Evolutionary conservation across 2,797 vertebrate genomes (phyloP), one percentile per base, ranked within the genome.

Genomic region (Onychomys arenicola): DNA sequence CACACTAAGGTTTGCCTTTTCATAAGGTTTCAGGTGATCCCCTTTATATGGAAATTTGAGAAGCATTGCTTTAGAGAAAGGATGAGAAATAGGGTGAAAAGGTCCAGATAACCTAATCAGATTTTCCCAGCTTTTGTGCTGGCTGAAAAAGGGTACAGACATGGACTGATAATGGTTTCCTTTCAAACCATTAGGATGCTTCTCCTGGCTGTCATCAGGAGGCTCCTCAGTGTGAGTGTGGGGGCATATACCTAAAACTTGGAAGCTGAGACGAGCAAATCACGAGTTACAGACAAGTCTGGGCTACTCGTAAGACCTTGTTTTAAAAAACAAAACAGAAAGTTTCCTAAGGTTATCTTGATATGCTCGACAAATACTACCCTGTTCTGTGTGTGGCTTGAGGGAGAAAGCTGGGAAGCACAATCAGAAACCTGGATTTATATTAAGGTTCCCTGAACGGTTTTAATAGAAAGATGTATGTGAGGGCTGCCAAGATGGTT

Each of bases 41-140:
- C 1, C 83, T 43, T 27, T 76, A 96, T 32, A 71, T 61, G 91
- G 76, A 91, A 86, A 63, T 73, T 83, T 89, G 91, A 83, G 55
- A 84, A 91, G 32, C 32, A 25, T 43, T 63, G 55, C 61, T 88
- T 2, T 43, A 82, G 87, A 78, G 67, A 67, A 83, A 92, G 78
- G 71, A 65, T 71, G 43, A 95, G 93, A 96, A 96, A 86, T 63
- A 19, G 55, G 29, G 10, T 94, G 43, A 10, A 83, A 43, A 96
- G 52, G 49, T 11, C 81, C 75, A 59, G 32, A 52, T 88, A 17
- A 78, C 52, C 65, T 89, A 49, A 37, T 52, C 32, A 84, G 85
- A 37, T 77, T 92, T 90, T 89, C 81, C 29, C 11, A 80, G 63
- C 49, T 34, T 37, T 40, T 71, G 21, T 76, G 49, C 23, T 37